Percentiles rank a stretch among this genome's conserved stretches.
Conservation (phyloP, 2,888 invertebrate genomes). For the Chymomyza procnemis region DNA sequence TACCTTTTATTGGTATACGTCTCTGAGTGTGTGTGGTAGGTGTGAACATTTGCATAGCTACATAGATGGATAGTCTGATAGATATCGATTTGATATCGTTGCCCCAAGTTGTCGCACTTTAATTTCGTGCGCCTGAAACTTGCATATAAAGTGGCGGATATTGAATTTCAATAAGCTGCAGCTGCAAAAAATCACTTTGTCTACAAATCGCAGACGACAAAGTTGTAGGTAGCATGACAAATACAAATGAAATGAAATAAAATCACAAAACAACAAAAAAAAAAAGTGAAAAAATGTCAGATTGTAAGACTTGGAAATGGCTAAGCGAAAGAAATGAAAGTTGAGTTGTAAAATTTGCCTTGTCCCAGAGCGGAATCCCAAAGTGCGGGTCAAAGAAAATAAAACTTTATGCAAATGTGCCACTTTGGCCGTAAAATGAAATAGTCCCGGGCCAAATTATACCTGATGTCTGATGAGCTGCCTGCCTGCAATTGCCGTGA, state of each 20-base stretch:
- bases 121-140: slow-evolving; percentile 11
- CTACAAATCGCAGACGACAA: slow-evolving; percentile 31
- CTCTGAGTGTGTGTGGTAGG: slow-evolving; percentile 16
- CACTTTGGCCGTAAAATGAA: slow-evolving; percentile 73
- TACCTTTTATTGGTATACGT: slow-evolving; percentile 60
- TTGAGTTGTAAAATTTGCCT: slow-evolving; percentile 20
- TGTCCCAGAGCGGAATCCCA: slow-evolving; percentile 49
- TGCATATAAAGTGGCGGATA: slow-evolving; percentile 33
- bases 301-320: slow-evolving; percentile 43
- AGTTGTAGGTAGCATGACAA: neutral
- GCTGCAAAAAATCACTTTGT: slow-evolving; percentile 57
- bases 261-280: too few relatives aligned
- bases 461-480: slow-evolving; percentile 70
- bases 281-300: slow-evolving; percentile 10
- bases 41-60: slow-evolving; percentile 35
- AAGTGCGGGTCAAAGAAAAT: slow-evolving; percentile 73
- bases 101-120: slow-evolving; percentile 17
- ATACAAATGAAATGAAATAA: slow-evolving; percentile 9
- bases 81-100: neutral
- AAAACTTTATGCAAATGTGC: slow-evolving; percentile 72
- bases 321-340: slow-evolving; percentile 9
- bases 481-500: slow-evolving; percentile 65
- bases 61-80: slow-evolving; percentile 8
- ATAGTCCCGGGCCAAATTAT: slow-evolving; percentile 71
- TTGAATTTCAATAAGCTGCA: slow-evolving; percentile 65